Percentiles rank a stretch among this genome's conserved stretches.
Conservation (phyloP, 2,797 vertebrate species). For the Manis javanica region DNA sequence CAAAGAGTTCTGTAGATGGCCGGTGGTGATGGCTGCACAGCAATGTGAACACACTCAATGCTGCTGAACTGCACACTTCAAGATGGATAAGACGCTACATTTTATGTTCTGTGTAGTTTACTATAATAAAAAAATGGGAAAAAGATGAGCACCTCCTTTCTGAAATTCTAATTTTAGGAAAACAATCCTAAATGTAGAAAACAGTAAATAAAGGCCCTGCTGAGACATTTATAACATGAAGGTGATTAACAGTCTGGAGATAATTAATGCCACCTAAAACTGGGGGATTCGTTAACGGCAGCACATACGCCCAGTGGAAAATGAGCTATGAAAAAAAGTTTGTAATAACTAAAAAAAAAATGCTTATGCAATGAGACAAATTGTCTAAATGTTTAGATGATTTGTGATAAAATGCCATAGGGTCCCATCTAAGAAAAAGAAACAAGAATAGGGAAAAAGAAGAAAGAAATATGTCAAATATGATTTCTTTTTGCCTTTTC, state of each 20-base stretch:
- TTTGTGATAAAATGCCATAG: neutral
- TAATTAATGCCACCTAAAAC: neutral
- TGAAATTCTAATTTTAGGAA: neutral
- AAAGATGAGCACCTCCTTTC: neutral
- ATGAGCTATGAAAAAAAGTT: neutral
- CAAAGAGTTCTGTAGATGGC: neutral
- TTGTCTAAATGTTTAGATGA: neutral
- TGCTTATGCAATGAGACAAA: neutral
- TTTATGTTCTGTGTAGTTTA: neutral
- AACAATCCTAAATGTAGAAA: neutral
- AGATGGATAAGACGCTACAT: neutral
- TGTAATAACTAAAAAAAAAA: neutral
- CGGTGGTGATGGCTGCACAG: no score
- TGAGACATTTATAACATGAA: neutral
- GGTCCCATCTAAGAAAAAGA: neutral
- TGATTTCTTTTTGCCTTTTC: neutral
- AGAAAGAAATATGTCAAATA: neutral
- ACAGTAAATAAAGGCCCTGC: neutral
- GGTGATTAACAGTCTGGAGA: neutral
- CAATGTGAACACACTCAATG: neutral
- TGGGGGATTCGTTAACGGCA: fast-evolving
- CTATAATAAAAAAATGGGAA: neutral
- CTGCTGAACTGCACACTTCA: neutral
- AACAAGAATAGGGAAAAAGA: neutral
- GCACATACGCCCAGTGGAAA: neutral